Base-by-base conservation (phyloP, 1,140 invertebrate species). In the Triops longicaudatus region DNA sequence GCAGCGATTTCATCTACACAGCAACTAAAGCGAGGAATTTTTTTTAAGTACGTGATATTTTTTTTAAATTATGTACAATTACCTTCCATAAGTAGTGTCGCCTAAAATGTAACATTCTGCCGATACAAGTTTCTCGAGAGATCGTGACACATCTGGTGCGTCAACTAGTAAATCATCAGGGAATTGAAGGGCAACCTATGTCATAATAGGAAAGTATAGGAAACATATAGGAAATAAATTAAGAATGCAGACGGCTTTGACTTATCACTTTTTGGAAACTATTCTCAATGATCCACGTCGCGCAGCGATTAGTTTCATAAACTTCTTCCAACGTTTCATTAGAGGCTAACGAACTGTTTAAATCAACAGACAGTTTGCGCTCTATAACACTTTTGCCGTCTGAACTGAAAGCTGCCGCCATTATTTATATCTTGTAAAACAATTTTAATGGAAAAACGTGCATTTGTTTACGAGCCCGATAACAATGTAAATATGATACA, bases 51-150 rank as follows among this genome's bases (percentile, higher is more conserved):
- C 14, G 17, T 26, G n/a, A 71, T 5, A 6, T 22, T 22, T 42
- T 11, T 7, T 6, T 31, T 12, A 26, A 14, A 37, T 27, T 73
- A 10, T 44, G 73, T 79, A 82, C 82, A 82, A 82, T 82, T 85
- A 93, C 91, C 91, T 97, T 81, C 93, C 94, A 85, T 95, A 97
- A 11, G 94, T 92, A 26, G 94, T 96, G 81, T 98, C 95, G n/a
- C 92, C 95, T 27, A 98, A 84, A 81, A 98, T 91, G 82, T 91
- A 97, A 1, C 95, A 82, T 81, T 90, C 88, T 78, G 84, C 84
- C 26, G 86, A 84, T 63, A 88, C 81, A 31, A 76, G 81, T 73
- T 86, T 84, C 82, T 91, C 89, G 17, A 98, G 84, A 80, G 85
- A 84, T 72, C 88, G 84, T 78, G 88, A 88, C 78, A 97, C 87